Evolutionary conservation across 53 echinoderm and acorn worm genomes (phyloP).

Genomic region (Apostichopus leukothele): DNA sequence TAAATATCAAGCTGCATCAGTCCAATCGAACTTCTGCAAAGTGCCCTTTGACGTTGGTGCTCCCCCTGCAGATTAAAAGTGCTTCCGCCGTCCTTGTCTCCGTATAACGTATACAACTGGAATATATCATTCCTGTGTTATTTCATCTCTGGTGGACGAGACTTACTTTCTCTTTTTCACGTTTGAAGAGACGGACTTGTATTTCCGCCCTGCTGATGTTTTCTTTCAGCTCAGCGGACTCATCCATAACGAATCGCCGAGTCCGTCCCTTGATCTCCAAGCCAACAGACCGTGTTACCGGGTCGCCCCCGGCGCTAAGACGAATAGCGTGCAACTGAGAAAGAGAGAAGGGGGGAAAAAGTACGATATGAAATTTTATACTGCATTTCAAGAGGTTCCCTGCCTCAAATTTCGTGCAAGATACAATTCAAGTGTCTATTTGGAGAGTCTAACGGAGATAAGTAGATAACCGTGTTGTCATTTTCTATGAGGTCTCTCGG

Average conservation of each 20-base stretch:
- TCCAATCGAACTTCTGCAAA: no score
- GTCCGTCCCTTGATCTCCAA: conserved; percentile 97
- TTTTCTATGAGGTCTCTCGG: no score
- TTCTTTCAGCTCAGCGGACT: conserved; percentile 90
- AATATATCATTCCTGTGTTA: not conserved
- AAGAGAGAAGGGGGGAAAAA: not conserved
- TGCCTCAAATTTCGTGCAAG: conserved; percentile 11
- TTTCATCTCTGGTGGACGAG: not conserved
- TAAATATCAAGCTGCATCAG: no score
- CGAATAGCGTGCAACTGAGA: conserved; percentile 89
- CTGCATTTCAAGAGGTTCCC: conserved; percentile 3
- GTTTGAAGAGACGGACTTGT: conserved; percentile 85
- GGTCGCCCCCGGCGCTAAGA: conserved; percentile 74
- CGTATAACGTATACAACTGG: not conserved
- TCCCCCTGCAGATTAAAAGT: no score
- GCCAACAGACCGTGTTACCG: conserved; percentile 91
- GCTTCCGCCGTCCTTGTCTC: no score
- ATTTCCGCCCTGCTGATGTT: conserved; percentile 92
- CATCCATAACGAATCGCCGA: conserved; percentile 88
- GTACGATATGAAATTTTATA: no score
- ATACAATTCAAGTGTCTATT: conserved; percentile 15
- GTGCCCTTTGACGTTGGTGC: no score
- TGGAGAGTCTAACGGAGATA: not conserved
- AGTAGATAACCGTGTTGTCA: no score
- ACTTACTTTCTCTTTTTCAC: conserved; percentile 80